Evolutionary conservation across 2,113 vertebrate species (phyloP), one percentile per base, ranked within the genome.

Genomic region (Australoheros scitulus): DNA sequence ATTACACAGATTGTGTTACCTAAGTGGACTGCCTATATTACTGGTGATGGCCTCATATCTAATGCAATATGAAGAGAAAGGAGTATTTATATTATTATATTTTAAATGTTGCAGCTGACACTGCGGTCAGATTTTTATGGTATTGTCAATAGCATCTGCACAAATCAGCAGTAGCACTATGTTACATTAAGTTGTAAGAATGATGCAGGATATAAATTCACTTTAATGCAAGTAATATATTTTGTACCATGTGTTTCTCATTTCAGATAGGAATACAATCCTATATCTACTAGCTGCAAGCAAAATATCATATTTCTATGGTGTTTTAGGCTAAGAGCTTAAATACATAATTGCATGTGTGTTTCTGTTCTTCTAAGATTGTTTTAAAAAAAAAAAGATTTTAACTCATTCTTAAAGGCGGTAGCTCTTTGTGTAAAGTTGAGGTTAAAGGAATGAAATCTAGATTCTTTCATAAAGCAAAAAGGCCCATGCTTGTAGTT

Each of bases 1-100:
- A 61, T 52, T 78, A 82, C 61, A 72, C 57, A 77, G 80, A 80
- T 76, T 15, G 20, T 52, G 59, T 61, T 79, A 47, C 77, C 32
- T 47, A 41, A 80, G 26, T 24, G 60, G 36, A 38, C n/a, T 29
- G 81, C n/a, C 82, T 76, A 50, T 41, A 81, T 72, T 26, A 56
- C 57, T 36, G 56, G 7, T 82, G 58, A 72, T 0, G 2, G 63
- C 50, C 70, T 82, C 24, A 36, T 59, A 20, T 13, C 15, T 59
- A 20, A 24, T 65, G 43, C 17, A 26, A 17, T 79, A 41, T 4
- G 6, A 76, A 63, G 3, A 50, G n/a, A 8, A 61, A 18, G 38
- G 47, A 47, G 2, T 17, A 34, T 72, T 70, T 6, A 52, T 52
- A 10, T 32, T 20, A 70, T 29, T 70, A 70, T 50, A 29, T 70